Conservation (phyloP, 2,888 invertebrate genomes). For the Bellardia pandia region DNA sequence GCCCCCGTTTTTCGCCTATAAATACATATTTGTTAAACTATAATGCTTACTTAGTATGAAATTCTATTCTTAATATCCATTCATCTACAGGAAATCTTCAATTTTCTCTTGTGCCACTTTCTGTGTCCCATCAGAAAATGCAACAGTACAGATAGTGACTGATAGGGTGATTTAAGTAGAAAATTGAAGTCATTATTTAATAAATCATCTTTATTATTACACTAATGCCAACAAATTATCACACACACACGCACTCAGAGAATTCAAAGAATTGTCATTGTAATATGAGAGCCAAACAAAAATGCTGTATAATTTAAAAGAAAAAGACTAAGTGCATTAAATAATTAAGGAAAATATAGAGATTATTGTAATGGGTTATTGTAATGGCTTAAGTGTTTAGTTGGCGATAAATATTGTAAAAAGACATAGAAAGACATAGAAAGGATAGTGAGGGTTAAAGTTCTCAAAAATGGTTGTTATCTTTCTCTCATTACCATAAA, state of each 20-base stretch:
- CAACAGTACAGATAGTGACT: slow-evolving; percentile 21
- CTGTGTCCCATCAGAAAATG: slow-evolving; percentile 21
- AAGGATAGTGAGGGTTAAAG: no score
- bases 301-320: slow-evolving; percentile 12
- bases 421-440: no score
- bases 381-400: no score
- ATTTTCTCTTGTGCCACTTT: slow-evolving; percentile 59
- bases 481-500: no score
- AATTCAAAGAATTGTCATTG: slow-evolving; percentile 54
- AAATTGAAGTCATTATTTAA: slow-evolving; percentile 64
- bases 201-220: slow-evolving; percentile 55
- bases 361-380: not conserved
- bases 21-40: slow-evolving; percentile 25
- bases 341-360: not conserved
- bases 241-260: slow-evolving; percentile 4
- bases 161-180: slow-evolving; percentile 58
- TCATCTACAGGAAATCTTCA: slow-evolving; percentile 61
- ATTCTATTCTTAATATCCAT: slow-evolving; percentile 28
- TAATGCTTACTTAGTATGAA: slow-evolving; percentile 7
- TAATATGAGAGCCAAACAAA: not conserved
- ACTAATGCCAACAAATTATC: slow-evolving; percentile 48
- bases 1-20: not conserved
- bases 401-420: no score
- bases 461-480: no score
- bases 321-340: slow-evolving; percentile 31